Evolutionary conservation across 35 echinoderm and acorn worm species (phyloP).

Genomic region (Anneissia japonica): DNA sequence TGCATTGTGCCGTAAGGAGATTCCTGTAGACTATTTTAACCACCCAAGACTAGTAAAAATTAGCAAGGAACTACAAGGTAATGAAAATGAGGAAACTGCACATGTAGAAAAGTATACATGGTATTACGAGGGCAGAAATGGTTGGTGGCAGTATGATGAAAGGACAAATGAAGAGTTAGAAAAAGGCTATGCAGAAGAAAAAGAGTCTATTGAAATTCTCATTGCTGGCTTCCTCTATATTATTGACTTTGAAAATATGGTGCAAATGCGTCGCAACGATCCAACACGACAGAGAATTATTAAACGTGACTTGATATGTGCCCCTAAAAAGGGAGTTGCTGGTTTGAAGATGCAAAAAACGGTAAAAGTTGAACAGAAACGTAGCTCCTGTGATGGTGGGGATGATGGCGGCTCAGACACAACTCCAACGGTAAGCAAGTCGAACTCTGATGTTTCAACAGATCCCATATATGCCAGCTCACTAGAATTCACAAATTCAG

Average conservation of each 20-base stretch:
- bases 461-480: background rate
- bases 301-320: slow-evolving; percentile 73
- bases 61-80: background rate
- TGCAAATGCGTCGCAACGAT: slow-evolving; percentile 74
- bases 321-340: slow-evolving; percentile 90
- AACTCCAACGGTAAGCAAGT: background rate
- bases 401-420: background rate
- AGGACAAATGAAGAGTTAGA: slow-evolving; percentile 86
- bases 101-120: slow-evolving; percentile 59
- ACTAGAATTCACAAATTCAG: background rate
- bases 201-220: slow-evolving; percentile 75
- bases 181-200: slow-evolving; percentile 61
- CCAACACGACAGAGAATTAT: slow-evolving; percentile 74
- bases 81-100: background rate
- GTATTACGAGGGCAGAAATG: slow-evolving; percentile 96
- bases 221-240: slow-evolving; percentile 88
- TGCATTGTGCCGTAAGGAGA: slow-evolving; percentile 82
- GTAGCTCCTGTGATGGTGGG: background rate
- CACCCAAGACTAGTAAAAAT: slow-evolving; percentile 49
- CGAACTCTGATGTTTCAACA: background rate
- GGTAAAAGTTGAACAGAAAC: background rate
- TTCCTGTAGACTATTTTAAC: slow-evolving; percentile 69
- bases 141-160: slow-evolving; percentile 99
- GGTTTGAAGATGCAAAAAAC: slow-evolving; percentile 63
- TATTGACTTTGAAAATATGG: slow-evolving; percentile 88